A percentile compares a stretch with the other conserved stretches of the same genome.
Evolutionary conservation across 2,797 vertebrate genomes (phyloP).

Genomic region (Chaetophractus vellerosus): DNA sequence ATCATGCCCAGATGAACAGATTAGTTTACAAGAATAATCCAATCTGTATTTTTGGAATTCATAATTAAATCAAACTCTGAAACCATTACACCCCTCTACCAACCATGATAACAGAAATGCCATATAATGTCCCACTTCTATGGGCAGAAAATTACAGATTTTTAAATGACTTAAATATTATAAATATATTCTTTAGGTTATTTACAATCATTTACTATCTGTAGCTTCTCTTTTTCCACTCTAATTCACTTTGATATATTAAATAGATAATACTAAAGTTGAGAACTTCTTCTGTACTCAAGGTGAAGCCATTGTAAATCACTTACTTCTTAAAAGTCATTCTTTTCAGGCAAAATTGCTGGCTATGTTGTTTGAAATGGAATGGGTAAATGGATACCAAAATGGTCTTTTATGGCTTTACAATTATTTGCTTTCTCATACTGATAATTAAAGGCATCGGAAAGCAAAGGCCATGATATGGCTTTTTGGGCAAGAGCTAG

Average conservation of each 20-base stretch:
- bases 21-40: too few species aligned
- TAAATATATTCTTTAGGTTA: not conserved
- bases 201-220: not conserved
- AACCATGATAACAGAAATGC: not conserved
- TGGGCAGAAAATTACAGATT: not conserved
- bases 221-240: not conserved
- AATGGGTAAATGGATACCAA: not conserved
- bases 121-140: not conserved
- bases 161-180: not conserved
- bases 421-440: not conserved
- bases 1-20: too few species aligned
- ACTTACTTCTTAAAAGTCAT: not conserved
- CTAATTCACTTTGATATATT: not conserved
- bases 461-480: not conserved
- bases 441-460: not conserved
- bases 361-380: not conserved
- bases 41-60: too few species aligned
- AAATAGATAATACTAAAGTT: not conserved
- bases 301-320: not conserved
- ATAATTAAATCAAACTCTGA: too few species aligned
- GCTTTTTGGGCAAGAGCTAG: not conserved
- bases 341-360: not conserved
- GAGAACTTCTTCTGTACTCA: not conserved
- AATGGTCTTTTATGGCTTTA: not conserved
- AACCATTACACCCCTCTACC: not conserved